phyloP scores from a whole-genome alignment of 1,140 invertebrate species.

The Lineus longissimus region DNA sequence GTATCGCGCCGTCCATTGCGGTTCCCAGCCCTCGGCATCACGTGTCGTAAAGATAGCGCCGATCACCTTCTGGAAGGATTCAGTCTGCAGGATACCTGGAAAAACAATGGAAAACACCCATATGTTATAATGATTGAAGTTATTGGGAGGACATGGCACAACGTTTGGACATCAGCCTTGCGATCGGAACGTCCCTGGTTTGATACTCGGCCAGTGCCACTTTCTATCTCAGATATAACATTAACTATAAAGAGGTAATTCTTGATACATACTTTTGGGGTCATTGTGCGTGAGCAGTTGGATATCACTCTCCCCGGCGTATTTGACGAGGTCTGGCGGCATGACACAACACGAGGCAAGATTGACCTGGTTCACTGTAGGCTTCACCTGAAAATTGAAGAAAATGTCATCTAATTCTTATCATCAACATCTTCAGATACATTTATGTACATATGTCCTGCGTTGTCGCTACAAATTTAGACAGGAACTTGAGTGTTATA shows the following conservation, averaged over 20 bases:
- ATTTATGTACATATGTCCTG: not conserved
- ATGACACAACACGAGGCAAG: conserved; percentile 93
- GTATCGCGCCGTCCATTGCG: conserved; percentile 68
- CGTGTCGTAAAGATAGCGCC: conserved; percentile 30
- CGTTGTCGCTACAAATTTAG: not conserved
- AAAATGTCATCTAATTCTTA: conserved; percentile 1
- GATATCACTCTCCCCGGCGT: conserved; percentile 84
- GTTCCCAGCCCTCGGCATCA: conserved; percentile 38
- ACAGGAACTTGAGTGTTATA: not conserved
- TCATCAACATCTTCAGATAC: not conserved
- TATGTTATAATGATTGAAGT: not conserved
- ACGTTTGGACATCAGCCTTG: too few relatives aligned
- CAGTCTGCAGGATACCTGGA: conserved; percentile 63
- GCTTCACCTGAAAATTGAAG: conserved; percentile 65
- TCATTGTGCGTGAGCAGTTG: conserved; percentile 94
- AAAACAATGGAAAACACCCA: conserved; percentile 34
- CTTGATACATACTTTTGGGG: conserved; percentile 71
- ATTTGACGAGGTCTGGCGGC: conserved; percentile 80
- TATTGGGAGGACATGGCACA: too few relatives aligned
- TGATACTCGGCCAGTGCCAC: too few relatives aligned
- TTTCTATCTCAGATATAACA: too few relatives aligned
- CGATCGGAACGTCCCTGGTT: too few relatives aligned
- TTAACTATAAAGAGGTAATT: too few relatives aligned
- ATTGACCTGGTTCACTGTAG: conserved; percentile 91
- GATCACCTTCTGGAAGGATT: conserved; percentile 54